Evolutionary conservation across 1,140 invertebrate species (phyloP).

Genomic region (Argopecten irradians): DNA sequence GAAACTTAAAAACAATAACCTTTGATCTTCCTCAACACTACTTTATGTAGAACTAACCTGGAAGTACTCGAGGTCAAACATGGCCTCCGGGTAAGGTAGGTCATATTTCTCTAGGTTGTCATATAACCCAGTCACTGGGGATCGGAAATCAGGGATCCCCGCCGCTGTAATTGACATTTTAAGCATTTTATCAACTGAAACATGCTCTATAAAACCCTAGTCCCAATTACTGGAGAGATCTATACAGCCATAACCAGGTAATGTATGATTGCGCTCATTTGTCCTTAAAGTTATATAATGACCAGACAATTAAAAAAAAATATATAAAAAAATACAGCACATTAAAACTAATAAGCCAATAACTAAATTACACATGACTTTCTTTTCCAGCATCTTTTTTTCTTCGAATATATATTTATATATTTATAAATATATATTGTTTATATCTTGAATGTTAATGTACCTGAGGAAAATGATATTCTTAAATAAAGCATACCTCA

Average conservation of each 20-base stretch:
- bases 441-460: too few relatives aligned
- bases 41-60: constrained; percentile 50
- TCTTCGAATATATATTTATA: too few relatives aligned
- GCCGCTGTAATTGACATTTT: constrained; percentile 83
- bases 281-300: not conserved
- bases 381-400: too few relatives aligned
- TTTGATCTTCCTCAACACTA: not conserved
- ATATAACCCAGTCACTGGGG: constrained; percentile 93
- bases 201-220: not conserved
- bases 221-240: not conserved
- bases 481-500: too few relatives aligned
- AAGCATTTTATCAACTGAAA: constrained; percentile 33
- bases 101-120: constrained; percentile 94
- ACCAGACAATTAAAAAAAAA: too few relatives aligned
- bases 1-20: not conserved
- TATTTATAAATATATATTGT: too few relatives aligned
- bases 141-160: constrained; percentile 96
- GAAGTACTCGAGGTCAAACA: constrained; percentile 87
- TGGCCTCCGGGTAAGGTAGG: constrained; percentile 91
- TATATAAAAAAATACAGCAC: too few relatives aligned
- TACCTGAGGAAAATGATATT: too few relatives aligned
- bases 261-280: not conserved
- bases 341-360: too few relatives aligned
- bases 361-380: too few relatives aligned
- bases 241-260: not conserved